phyloP scores from a whole-genome alignment of 64 coral and sea anemone genomes.

The Platygyra sinensis region DNA sequence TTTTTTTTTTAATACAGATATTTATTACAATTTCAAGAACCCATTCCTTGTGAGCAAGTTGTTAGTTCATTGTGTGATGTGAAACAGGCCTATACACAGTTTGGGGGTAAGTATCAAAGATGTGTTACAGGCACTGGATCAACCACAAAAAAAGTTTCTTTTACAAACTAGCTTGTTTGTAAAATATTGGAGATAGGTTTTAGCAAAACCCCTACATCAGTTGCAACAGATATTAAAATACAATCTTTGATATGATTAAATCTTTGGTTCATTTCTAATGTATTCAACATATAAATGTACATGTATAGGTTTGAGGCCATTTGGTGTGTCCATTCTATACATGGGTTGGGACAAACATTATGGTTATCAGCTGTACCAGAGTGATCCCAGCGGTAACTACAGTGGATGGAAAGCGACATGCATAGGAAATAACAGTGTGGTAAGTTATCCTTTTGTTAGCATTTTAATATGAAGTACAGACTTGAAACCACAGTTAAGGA shows the following conservation, averaged over 20 bases:
- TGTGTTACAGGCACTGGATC: no score
- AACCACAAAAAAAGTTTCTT: no score
- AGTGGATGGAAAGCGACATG: constrained; percentile 91
- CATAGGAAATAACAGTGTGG: constrained; percentile 95
- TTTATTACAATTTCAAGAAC: constrained; percentile 89
- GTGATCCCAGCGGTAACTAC: constrained; percentile 92
- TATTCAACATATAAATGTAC: not conserved
- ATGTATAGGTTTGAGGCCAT: constrained; percentile 79
- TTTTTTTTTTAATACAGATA: constrained; percentile 49
- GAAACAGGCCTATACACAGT: constrained; percentile 98
- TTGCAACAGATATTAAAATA: not conserved
- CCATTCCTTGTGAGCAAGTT: constrained; percentile 97
- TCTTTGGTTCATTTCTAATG: not conserved
- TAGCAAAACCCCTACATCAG: no score
- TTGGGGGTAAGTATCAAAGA: constrained; percentile 70
- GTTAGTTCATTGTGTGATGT: constrained; percentile 96
- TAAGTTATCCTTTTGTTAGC: constrained; percentile 32
- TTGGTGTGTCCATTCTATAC: constrained; percentile 98
- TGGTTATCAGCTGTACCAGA: constrained; percentile 97
- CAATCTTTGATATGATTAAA: not conserved
- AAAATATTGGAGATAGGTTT: no score
- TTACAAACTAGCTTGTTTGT: no score
- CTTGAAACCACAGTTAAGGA: no score
- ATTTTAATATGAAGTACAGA: not conserved
- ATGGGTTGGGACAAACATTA: constrained; percentile 99